Evolutionary conservation across 2,888 invertebrate species (phyloP).

Genomic region (Caenorhabditis sp.): DNA sequence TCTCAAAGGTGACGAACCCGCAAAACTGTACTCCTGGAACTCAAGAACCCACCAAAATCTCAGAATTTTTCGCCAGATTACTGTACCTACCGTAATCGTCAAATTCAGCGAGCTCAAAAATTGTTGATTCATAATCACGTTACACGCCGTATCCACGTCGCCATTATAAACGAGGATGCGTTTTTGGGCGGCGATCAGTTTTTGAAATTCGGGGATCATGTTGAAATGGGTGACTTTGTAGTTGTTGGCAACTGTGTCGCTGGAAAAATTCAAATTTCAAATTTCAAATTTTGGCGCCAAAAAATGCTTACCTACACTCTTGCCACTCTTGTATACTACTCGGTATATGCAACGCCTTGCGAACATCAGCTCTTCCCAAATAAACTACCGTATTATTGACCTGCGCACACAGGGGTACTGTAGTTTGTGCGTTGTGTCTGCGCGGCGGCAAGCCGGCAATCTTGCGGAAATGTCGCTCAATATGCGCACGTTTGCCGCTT

Average conservation of each 20-base stretch:
- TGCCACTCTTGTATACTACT: constrained; percentile 45
- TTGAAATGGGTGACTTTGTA: constrained; percentile 62
- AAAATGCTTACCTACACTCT: constrained; percentile 46
- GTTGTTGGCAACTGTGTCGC: constrained; percentile 37
- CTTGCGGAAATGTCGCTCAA: constrained; percentile 22
- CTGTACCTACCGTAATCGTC: constrained; percentile 36
- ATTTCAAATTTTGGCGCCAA: constrained; percentile 50
- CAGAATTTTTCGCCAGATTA: background rate
- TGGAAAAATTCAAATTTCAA: constrained; percentile 23
- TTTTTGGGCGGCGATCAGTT: constrained; percentile 42
- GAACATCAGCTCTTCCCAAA: constrained; percentile 52
- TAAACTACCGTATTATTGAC: constrained; percentile 44
- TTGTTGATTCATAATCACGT: constrained; percentile 73
- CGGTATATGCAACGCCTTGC: constrained; percentile 53
- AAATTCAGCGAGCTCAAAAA: constrained; percentile 44
- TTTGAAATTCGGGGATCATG: constrained; percentile 43
- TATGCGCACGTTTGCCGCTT: constrained; percentile 26
- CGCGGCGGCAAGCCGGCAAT: constrained; percentile 31
- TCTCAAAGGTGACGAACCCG: no score
- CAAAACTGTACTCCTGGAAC: no score
- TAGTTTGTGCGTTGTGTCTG: constrained; percentile 5
- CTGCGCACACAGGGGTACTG: constrained; percentile 54
- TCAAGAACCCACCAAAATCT: background rate
- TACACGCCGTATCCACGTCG: constrained; percentile 74
- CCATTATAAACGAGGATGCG: constrained; percentile 73